phyloP scores from a whole-genome alignment of 2,113 vertebrate genomes.

The Heterotis niloticus region DNA sequence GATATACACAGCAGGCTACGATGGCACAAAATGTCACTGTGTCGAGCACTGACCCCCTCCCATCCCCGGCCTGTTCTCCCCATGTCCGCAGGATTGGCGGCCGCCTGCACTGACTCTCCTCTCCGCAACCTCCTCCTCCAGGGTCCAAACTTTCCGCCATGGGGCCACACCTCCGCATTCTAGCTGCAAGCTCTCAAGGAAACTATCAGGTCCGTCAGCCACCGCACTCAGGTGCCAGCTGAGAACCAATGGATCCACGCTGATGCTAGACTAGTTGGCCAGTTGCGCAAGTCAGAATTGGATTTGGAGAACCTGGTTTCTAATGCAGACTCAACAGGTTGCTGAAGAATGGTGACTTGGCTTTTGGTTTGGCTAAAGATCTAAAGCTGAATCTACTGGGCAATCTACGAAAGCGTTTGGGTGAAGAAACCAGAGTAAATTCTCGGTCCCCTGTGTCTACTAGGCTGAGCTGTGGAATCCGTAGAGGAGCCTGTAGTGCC shows the following conservation, averaged over 20 bases:
- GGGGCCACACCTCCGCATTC: constrained; percentile 35
- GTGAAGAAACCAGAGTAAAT: not conserved
- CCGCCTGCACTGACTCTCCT: not conserved
- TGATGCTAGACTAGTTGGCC: not conserved
- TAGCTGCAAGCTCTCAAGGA: constrained; percentile 39
- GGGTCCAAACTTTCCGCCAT: constrained; percentile 37
- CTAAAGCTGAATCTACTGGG: not conserved
- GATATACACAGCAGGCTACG: not conserved
- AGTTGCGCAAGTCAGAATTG: not conserved
- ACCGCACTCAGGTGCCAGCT: constrained; percentile 16
- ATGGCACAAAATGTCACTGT: not conserved
- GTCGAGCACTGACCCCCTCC: not conserved
- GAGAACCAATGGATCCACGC: constrained; percentile 4
- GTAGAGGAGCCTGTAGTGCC: constrained; percentile 6
- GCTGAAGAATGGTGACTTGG: not conserved
- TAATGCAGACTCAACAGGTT: not conserved
- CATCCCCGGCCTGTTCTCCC: not conserved
- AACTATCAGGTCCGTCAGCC: constrained; percentile 31
- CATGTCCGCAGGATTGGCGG: constrained; percentile 5
- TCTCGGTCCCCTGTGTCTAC: not conserved
- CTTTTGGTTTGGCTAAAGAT: not conserved
- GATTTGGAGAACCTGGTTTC: not conserved
- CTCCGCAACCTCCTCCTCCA: not conserved
- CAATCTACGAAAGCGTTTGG: not conserved
- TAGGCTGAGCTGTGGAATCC: constrained; percentile 28